phyloP scores from a whole-genome alignment of 2,113 vertebrate genomes.

The Saimiri boliviensis region DNA sequence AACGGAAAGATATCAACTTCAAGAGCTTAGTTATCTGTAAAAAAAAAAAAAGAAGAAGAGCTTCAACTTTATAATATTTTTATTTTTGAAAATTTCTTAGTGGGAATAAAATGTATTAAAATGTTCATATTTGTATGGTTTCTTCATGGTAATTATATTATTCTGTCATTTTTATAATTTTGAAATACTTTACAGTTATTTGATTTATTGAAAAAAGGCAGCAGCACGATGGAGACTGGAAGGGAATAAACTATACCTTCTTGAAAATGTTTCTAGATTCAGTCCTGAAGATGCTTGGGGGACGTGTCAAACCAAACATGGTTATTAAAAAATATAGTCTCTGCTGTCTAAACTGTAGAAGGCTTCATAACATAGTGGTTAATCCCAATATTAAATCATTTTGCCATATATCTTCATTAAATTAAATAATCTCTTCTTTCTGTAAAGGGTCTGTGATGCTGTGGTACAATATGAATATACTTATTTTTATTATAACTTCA shows the following conservation, averaged over 20 bases:
- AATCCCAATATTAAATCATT: not conserved
- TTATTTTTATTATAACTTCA: not conserved
- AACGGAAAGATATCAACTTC: not conserved
- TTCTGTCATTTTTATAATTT: not conserved
- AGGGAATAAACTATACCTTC: not conserved
- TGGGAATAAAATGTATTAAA: not conserved
- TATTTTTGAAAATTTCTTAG: not conserved
- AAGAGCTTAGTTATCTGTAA: not conserved
- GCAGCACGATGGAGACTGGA: not conserved
- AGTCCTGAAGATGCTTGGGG: not conserved
- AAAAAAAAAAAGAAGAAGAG: not conserved
- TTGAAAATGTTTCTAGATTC: not conserved
- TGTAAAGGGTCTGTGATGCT: not conserved
- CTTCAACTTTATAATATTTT: not conserved
- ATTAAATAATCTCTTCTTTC: not conserved
- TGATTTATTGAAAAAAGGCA: not conserved
- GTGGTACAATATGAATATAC: not conserved
- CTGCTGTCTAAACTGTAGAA: not conserved
- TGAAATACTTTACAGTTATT: not conserved
- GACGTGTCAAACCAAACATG: not conserved
- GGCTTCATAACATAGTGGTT: not conserved
- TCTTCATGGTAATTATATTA: not conserved
- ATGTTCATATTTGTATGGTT: not conserved
- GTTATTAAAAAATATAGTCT: not conserved
- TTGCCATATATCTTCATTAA: not conserved